Evolutionary conservation across 1,140 invertebrate genomes (phyloP).

Genomic region (Branchinecta lynchi): DNA sequence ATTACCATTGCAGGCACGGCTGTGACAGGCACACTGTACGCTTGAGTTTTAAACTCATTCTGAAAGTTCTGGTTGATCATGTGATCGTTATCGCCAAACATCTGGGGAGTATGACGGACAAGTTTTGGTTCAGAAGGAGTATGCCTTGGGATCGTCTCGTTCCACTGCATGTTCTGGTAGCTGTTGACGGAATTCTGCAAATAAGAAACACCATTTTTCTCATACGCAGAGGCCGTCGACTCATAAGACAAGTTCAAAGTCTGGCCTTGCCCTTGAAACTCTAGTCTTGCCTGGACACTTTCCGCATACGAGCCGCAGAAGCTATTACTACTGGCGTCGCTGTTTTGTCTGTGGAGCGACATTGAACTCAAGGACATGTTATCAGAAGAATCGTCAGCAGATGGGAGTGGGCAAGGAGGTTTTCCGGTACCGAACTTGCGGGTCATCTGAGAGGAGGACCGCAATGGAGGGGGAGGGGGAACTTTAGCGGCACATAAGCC

Average conservation of each 20-base stretch:
- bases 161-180: not conserved
- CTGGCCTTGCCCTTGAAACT: not conserved
- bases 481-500: conserved; percentile 63
- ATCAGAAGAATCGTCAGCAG: conserved; percentile 25
- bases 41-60: not conserved
- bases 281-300: not conserved
- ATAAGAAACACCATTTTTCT: conserved; percentile 21
- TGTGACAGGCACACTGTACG: not conserved
- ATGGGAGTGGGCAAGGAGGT: conserved; percentile 35
- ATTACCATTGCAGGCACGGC: not conserved
- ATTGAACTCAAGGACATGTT: not conserved
- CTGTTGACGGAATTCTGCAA: not conserved
- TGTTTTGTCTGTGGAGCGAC: not conserved
- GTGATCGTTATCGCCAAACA: not conserved
- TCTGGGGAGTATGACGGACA: not conserved
- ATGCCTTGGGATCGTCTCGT: too few relatives aligned
- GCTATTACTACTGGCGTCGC: conserved; percentile 3
- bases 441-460: conserved; percentile 68
- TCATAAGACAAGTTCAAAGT: conserved; percentile 47
- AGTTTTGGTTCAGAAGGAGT: not conserved
- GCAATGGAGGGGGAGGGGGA: conserved; percentile 63
- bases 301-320: not conserved
- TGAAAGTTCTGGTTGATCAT: not conserved
- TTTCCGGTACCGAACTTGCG: conserved; percentile 31
- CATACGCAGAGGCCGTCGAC: conserved; percentile 56